These are phyloP conservation scores for Catamblyrhynchus diadema DNA, from an alignment of 2,797 vertebrate species.

Conservation along the genomic window DNA sequence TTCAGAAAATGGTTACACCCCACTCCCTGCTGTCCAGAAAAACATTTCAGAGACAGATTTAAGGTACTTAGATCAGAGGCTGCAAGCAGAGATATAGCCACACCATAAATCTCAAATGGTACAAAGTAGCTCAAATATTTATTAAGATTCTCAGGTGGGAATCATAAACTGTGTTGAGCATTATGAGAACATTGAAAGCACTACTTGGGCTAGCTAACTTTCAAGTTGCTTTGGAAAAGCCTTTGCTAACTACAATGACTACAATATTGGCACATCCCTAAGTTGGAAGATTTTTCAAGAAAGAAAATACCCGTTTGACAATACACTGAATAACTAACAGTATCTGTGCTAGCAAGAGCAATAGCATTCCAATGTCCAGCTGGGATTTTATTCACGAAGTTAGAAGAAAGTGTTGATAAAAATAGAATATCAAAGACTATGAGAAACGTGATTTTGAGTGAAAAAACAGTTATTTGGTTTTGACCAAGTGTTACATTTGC, in stretches of 20 bases:
- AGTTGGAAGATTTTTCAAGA: neutral
- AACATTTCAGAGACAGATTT: neutral
- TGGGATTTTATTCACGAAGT: neutral
- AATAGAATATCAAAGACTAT: neutral
- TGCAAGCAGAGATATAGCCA: neutral
- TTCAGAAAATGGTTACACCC: neutral
- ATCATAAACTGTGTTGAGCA: neutral
- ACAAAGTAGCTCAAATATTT: neutral
- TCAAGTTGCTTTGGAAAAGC: neutral
- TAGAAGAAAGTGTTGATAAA: neutral
- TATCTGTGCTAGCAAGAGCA: neutral
- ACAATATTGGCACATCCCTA: neutral
- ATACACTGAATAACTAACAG: neutral
- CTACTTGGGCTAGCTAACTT: neutral
- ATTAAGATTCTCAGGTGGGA: neutral
- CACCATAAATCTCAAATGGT: neutral
- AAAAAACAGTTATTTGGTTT: neutral
- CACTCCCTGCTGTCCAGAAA: neutral
- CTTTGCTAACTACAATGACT: neutral
- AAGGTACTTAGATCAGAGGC: neutral
- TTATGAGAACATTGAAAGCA: neutral
- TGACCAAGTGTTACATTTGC: neutral
- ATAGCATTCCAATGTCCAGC: neutral
- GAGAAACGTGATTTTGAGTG: neutral
- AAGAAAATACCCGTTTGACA: neutral